Conservation (phyloP, 2,113 vertebrate species). For the Campylomormyrus tamandua region DNA sequence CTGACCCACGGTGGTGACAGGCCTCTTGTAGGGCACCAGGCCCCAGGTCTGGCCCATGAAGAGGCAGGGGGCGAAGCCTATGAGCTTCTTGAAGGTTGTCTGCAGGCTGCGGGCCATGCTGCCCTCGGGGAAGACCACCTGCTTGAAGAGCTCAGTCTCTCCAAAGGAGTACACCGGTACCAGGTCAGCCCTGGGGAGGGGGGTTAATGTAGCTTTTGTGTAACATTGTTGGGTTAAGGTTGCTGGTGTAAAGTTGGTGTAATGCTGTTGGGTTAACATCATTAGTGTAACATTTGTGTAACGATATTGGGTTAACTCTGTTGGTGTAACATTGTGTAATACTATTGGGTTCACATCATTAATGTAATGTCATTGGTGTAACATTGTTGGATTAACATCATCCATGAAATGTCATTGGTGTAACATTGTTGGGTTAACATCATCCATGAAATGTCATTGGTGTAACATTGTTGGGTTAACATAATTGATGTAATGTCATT, state of each 20-base stretch:
- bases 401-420: too few species aligned
- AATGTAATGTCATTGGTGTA: background rate
- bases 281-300: background rate
- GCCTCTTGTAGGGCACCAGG: slow-evolving; percentile 56
- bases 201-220: background rate
- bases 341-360: background rate
- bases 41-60: slow-evolving; percentile 58
- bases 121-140: slow-evolving; percentile 52
- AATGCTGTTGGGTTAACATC: background rate
- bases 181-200: slow-evolving; percentile 59
- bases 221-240: background rate
- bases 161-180: slow-evolving; percentile 73
- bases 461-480: background rate
- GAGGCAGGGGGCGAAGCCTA: slow-evolving; percentile 65
- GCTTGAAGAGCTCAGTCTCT: slow-evolving; percentile 67
- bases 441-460: background rate
- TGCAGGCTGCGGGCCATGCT: slow-evolving; percentile 55
- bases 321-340: background rate
- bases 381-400: too few species aligned
- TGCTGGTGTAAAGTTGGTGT: background rate
- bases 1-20: slow-evolving; percentile 73
- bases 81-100: slow-evolving; percentile 55
- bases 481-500: too few species aligned
- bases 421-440: too few species aligned
- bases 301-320: background rate